A percentile compares a stretch with the other conserved stretches of the same genome.
Conservation (phyloP, 2,888 invertebrate genomes). For the Brachyptera risi region DNA sequence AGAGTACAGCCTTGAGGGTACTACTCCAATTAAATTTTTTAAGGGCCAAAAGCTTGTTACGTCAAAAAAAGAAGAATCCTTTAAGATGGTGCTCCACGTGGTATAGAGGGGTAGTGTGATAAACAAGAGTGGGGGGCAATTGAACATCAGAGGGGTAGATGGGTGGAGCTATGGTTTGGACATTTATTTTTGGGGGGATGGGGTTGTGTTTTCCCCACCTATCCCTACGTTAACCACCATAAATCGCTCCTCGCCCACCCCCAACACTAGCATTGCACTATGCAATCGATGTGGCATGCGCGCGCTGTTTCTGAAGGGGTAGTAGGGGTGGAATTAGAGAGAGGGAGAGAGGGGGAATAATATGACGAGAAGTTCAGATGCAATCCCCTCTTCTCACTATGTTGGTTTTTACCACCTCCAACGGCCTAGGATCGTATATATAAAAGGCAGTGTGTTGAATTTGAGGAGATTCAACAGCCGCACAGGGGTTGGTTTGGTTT, state of each 20-base stretch:
- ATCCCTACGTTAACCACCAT: slow-evolving; percentile 2
- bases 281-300: slow-evolving; percentile 25
- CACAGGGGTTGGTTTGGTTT: slow-evolving; percentile 33
- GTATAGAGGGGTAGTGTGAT: slow-evolving; percentile 3
- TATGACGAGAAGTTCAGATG: slow-evolving; percentile 20
- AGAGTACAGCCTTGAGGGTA: not conserved
- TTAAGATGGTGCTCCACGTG: slow-evolving; percentile 5
- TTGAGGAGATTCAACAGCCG: slow-evolving; percentile 30
- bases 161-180: slow-evolving; percentile 27
- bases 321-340: slow-evolving; percentile 20
- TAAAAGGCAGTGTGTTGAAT: slow-evolving; percentile 30
- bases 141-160: slow-evolving; percentile 17
- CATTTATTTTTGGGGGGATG: slow-evolving; percentile 28
- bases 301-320: slow-evolving; percentile 3
- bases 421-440: slow-evolving; percentile 32
- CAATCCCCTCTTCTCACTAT: slow-evolving; percentile 21
- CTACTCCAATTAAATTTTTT: slow-evolving; percentile 20
- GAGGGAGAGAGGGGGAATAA: slow-evolving; percentile 17
- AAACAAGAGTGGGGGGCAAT: slow-evolving; percentile 20
- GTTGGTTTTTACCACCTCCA: slow-evolving; percentile 26
- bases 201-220: slow-evolving; percentile 22
- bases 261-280: not conserved
- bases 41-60: slow-evolving; percentile 19
- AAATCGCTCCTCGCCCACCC: slow-evolving; percentile 20
- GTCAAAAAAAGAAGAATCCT: not conserved